Conservation (phyloP, 2,113 vertebrate species). For the Myodes glareolus region DNA sequence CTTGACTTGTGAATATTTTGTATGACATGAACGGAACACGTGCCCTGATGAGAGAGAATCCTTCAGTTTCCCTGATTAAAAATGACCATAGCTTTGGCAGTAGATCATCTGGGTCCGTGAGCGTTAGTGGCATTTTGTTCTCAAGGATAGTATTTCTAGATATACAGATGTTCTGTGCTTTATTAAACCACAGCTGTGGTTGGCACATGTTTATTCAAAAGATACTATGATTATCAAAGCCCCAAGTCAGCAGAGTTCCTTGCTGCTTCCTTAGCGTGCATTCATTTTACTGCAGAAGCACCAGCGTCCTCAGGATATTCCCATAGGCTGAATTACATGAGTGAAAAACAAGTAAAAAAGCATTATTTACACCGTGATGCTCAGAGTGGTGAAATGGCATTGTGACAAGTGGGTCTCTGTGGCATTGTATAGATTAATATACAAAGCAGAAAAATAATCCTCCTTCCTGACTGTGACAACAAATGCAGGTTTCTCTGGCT, state of each 20-base stretch:
- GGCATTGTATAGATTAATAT: not conserved
- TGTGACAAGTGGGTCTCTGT: not conserved
- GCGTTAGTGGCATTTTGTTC: conserved; percentile 47
- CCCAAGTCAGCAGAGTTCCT: not conserved
- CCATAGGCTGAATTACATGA: not conserved
- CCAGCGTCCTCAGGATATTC: not conserved
- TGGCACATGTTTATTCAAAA: conserved; percentile 50
- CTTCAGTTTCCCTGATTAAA: not conserved
- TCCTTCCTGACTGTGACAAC: not conserved
- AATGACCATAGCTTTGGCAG: conserved; percentile 38
- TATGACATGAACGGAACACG: not conserved
- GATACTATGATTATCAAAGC: conserved; percentile 43
- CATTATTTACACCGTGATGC: not conserved
- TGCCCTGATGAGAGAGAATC: conserved; percentile 12
- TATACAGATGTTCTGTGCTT: conserved; percentile 64
- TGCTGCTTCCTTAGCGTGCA: not conserved
- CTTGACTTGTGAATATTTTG: not conserved
- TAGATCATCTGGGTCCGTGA: conserved; percentile 7
- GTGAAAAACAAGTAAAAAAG: not conserved
- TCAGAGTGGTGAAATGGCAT: not conserved
- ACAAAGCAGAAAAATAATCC: not conserved
- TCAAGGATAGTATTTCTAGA: conserved; percentile 70
- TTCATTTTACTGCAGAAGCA: not conserved
- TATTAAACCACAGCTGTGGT: conserved; percentile 66
- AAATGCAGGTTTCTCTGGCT: not conserved